These are phyloP conservation scores for Pseudomugil gertrudae DNA, from an alignment of 2,797 vertebrate species.

Conservation along the genomic window DNA sequence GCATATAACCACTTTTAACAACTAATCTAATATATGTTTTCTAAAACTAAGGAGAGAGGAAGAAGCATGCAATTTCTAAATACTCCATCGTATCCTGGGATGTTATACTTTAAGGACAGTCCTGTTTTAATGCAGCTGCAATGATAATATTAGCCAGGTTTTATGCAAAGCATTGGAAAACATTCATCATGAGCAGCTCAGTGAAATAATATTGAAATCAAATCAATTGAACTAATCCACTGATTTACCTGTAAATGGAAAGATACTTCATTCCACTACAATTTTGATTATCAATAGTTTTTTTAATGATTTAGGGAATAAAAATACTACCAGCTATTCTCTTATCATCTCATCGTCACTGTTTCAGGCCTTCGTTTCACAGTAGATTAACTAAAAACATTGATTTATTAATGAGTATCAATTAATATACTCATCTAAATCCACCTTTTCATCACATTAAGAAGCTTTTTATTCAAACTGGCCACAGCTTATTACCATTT, in stretches of 20 bases:
- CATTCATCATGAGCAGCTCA: rapidly evolving
- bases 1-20: too few species aligned
- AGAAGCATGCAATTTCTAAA: neutral
- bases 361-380: too few species aligned
- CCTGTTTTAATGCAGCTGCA: neutral
- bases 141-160: neutral
- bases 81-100: neutral
- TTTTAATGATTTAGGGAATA: neutral
- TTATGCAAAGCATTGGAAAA: slow-evolving; percentile 4
- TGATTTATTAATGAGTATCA: neutral
- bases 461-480: neutral
- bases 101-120: neutral
- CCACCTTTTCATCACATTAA: neutral
- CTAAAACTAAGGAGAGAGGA: too few species aligned
- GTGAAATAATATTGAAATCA: neutral
- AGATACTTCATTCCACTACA: neutral
- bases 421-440: slow-evolving; percentile 1
- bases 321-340: neutral
- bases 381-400: slow-evolving; percentile 13
- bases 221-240: neutral
- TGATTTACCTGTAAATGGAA: slow-evolving; percentile 1
- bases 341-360: neutral
- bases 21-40: too few species aligned
- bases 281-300: neutral
- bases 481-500: neutral